These are phyloP conservation scores for Heterodera filipjevi DNA, from an alignment of 2,888 invertebrate species.

Conservation along the genomic window DNA sequence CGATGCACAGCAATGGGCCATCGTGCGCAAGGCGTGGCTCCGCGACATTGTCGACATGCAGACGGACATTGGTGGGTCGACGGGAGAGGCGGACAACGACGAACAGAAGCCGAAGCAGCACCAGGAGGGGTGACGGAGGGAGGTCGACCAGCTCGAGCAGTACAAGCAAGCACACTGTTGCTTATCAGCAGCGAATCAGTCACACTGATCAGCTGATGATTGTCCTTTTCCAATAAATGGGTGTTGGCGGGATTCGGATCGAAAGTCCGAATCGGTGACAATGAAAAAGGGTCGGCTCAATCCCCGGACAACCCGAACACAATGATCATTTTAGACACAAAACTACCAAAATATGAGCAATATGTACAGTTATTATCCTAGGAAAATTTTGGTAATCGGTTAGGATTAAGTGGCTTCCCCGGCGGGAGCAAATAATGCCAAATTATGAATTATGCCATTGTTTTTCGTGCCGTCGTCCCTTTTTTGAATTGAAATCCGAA, in stretches of 20 bases:
- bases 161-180: neutral
- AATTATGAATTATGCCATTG: neutral
- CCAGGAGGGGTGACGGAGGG: neutral
- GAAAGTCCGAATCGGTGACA: neutral
- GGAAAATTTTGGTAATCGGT: neutral
- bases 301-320: too few species aligned
- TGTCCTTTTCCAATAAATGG: neutral
- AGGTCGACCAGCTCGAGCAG: neutral
- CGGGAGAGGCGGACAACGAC: neutral
- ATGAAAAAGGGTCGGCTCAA: neutral
- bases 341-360: too few species aligned
- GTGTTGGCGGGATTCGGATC: neutral
- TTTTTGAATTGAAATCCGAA: neutral
- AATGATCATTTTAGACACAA: too few species aligned
- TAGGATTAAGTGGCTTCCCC: too few species aligned
- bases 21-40: slow-evolving; percentile 67
- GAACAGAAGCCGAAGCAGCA: neutral
- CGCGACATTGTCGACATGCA: slow-evolving; percentile 66
- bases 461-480: neutral
- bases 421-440: too few species aligned
- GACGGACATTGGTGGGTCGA: slow-evolving; percentile 61
- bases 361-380: too few species aligned
- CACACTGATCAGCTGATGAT: neutral
- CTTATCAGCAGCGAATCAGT: neutral
- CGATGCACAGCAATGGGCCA: slow-evolving; percentile 52